Evolutionary conservation across 1,140 invertebrate species (phyloP).

Genomic region (Drosophila nigrodunni): DNA sequence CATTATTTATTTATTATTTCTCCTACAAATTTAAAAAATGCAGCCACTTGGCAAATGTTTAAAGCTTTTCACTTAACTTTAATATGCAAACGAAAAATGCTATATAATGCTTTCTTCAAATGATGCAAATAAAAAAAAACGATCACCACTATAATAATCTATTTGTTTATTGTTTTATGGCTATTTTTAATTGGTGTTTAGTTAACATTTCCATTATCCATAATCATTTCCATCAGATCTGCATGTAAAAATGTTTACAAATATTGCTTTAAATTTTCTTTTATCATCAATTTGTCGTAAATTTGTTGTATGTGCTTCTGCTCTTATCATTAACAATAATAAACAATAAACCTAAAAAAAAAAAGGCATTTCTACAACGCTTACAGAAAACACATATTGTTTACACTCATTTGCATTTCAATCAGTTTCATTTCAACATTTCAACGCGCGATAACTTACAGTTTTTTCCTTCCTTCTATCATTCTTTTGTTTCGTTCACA

Average conservation of each 20-base stretch:
- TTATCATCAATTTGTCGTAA: constrained; percentile 27
- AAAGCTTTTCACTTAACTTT: constrained; percentile 78
- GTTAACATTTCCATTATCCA: constrained; percentile 53
- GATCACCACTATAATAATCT: constrained; percentile 29
- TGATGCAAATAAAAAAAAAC: constrained; percentile 22
- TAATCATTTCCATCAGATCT: constrained; percentile 13
- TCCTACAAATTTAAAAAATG: constrained; percentile 74
- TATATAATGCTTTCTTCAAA: constrained; percentile 51
- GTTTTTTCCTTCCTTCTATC: not conserved
- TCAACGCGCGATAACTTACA: constrained; percentile 10
- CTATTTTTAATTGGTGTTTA: constrained; percentile 46
- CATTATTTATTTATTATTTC: constrained; percentile 60
- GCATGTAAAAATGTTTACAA: constrained; percentile 40
- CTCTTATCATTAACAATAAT: constrained; percentile 31
- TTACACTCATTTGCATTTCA: constrained; percentile 7
- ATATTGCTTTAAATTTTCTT: constrained; percentile 65
- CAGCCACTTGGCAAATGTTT: constrained; percentile 70
- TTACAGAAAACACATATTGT: constrained; percentile 22
- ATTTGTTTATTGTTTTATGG: constrained; percentile 38
- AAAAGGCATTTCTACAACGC: constrained; percentile 33
- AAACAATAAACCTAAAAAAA: constrained; percentile 47
- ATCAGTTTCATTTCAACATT: constrained; percentile 1
- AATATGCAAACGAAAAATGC: constrained; percentile 59
- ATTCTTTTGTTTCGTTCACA: constrained; percentile 12
- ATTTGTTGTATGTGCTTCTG: constrained; percentile 26